Conservation (phyloP, 2,888 invertebrate genomes). For the Matsumyia berberina region DNA sequence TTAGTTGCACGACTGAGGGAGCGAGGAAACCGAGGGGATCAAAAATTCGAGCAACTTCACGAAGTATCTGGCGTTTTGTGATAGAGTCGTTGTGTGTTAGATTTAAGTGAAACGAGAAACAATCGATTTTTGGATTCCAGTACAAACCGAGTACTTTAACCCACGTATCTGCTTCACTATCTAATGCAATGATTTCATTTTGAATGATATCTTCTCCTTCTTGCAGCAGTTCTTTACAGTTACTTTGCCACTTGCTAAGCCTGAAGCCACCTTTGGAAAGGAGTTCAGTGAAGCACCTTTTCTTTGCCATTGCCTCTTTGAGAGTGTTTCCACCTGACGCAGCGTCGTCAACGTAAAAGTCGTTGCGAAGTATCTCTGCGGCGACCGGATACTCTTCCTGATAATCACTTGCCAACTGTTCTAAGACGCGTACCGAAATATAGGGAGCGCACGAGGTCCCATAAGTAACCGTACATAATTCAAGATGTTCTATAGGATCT, state of each 20-base stretch:
- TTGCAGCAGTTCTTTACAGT: slow-evolving; percentile 9
- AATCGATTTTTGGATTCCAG: slow-evolving; percentile 56
- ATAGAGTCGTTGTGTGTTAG: neutral
- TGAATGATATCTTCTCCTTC: neutral
- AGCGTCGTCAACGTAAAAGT: slow-evolving; percentile 67
- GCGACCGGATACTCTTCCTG: slow-evolving; percentile 48
- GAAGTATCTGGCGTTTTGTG: slow-evolving; percentile 30
- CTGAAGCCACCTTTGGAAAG: slow-evolving; percentile 56
- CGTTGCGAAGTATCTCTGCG: slow-evolving; percentile 37
- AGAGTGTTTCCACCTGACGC: slow-evolving; percentile 61
- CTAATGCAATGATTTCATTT: neutral
- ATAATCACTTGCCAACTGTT: slow-evolving; percentile 51
- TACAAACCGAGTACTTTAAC: slow-evolving; percentile 62
- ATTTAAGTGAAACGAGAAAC: slow-evolving; percentile 44
- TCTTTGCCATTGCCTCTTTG: slow-evolving; percentile 2
- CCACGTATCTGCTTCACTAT: slow-evolving; percentile 6
- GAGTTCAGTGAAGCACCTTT: slow-evolving; percentile 8
- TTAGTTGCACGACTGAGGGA: slow-evolving; percentile 63
- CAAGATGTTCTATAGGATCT: neutral
- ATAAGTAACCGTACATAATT: slow-evolving; percentile 68
- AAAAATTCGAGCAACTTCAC: slow-evolving; percentile 44
- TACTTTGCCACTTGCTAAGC: slow-evolving; percentile 26
- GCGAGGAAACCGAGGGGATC: slow-evolving; percentile 67
- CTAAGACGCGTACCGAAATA: slow-evolving; percentile 64
- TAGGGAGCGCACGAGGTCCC: slow-evolving; percentile 69